Percentiles rank a stretch among this genome's conserved stretches.
Evolutionary conservation across 2,797 vertebrate species (phyloP).

Genomic region (Syndactyla subalaris): DNA sequence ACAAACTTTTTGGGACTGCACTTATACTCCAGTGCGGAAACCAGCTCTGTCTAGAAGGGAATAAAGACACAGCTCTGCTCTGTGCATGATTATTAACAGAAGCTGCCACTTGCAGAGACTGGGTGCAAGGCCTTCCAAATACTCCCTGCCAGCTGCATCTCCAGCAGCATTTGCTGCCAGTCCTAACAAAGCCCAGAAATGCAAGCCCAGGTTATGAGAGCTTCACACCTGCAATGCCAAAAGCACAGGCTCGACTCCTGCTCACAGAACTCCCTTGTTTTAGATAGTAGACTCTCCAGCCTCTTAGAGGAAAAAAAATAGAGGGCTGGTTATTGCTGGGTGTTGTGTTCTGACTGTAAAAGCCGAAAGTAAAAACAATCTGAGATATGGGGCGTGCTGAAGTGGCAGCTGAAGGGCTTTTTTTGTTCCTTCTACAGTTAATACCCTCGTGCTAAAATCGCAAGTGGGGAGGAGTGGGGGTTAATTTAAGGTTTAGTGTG

Average conservation of each 20-base stretch:
- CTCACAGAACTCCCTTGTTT: neutral
- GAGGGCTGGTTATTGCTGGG: neutral
- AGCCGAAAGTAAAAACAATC: neutral
- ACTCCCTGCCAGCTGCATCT: neutral
- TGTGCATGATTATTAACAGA: neutral
- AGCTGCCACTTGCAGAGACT: neutral
- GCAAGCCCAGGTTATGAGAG: neutral
- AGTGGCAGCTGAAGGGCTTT: neutral
- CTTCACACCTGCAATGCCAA: neutral
- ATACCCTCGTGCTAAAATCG: neutral
- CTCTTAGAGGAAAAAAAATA: neutral
- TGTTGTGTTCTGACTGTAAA: neutral
- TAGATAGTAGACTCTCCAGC: neutral
- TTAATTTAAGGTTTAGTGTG: conserved; percentile 7
- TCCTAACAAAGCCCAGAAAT: conserved; percentile 46
- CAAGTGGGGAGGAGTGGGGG: neutral
- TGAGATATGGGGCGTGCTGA: neutral
- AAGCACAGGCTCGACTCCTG: neutral
- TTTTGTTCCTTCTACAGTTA: neutral
- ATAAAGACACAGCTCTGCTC: neutral
- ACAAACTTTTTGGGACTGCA: neutral
- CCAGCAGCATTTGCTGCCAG: neutral
- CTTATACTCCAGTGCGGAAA: neutral
- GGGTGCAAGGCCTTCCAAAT: neutral
- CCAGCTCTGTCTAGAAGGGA: neutral